These are phyloP conservation scores for Misgurnus mizolepis DNA, from an alignment of 2,113 vertebrate species.

Conservation along the genomic window DNA sequence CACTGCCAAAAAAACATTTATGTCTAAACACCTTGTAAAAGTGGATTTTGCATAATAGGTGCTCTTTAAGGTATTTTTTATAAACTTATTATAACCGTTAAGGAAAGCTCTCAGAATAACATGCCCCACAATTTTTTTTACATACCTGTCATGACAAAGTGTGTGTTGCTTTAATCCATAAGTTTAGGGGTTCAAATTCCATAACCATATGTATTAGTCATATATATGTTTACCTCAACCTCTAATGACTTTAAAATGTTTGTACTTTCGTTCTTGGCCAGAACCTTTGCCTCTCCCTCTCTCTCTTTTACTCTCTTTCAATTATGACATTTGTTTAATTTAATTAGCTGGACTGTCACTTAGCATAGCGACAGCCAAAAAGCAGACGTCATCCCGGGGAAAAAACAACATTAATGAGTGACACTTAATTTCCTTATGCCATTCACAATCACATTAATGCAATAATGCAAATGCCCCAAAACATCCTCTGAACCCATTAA, in stretches of 20 bases:
- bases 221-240: too few species aligned
- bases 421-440: slow-evolving; percentile 32
- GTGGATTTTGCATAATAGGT: too few species aligned
- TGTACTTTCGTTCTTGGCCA: background rate
- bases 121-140: too few species aligned
- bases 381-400: slow-evolving; percentile 37
- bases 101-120: too few species aligned
- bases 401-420: slow-evolving; percentile 49
- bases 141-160: too few species aligned
- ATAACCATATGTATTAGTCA: too few species aligned
- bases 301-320: slow-evolving; percentile 7
- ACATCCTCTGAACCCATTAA: slow-evolving; percentile 10
- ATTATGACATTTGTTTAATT: slow-evolving; percentile 48
- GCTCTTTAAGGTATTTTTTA: too few species aligned
- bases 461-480: slow-evolving; percentile 39
- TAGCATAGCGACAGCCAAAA: slow-evolving; percentile 34
- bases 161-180: too few species aligned
- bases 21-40: too few species aligned
- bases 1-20: too few species aligned
- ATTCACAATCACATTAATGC: slow-evolving; percentile 40
- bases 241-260: background rate
- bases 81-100: too few species aligned
- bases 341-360: slow-evolving; percentile 48
- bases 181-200: too few species aligned
- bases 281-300: background rate